Conservation (phyloP, 2,888 invertebrate genomes). For the Melanophora roralis region DNA sequence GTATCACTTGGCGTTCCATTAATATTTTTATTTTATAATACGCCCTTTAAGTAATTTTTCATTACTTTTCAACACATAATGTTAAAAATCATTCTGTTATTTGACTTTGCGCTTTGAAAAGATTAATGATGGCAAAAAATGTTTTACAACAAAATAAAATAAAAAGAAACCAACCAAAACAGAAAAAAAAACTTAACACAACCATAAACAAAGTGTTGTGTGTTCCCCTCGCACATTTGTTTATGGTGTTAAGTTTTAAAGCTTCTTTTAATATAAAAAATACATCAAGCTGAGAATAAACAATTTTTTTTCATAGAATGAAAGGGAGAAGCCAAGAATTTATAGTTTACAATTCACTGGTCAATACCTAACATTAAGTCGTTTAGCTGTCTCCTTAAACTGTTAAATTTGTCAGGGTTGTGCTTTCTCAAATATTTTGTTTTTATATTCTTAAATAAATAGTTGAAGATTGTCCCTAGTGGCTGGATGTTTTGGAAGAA, state of each 20-base stretch:
- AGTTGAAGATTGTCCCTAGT: background rate
- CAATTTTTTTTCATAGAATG: background rate
- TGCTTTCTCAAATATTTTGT: background rate
- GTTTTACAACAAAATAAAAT: slow-evolving; percentile 33
- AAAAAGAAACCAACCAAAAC: background rate
- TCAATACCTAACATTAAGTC: slow-evolving; percentile 29
- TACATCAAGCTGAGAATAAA: slow-evolving; percentile 9
- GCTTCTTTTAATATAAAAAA: slow-evolving; percentile 20
- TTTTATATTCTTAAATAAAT: background rate
- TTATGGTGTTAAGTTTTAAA: slow-evolving; percentile 20
- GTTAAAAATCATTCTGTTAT: slow-evolving; percentile 50
- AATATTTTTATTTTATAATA: slow-evolving; percentile 12
- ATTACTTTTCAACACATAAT: slow-evolving; percentile 4
- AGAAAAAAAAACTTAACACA: slow-evolving; percentile 5
- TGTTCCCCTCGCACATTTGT: no score
- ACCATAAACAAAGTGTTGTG: slow-evolving; percentile 48
- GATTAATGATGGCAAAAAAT: slow-evolving; percentile 58
- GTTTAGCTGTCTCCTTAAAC: background rate
- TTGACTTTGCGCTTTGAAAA: slow-evolving; percentile 53
- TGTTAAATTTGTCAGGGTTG: slow-evolving; percentile 15
- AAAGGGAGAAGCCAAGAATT: background rate
- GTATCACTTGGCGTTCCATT: slow-evolving; percentile 7
- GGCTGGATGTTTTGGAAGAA: background rate
- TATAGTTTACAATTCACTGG: slow-evolving; percentile 37
- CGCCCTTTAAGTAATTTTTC: background rate